Percentiles rank a stretch among this genome's conserved stretches.
Evolutionary conservation across 2,113 vertebrate species (phyloP).

Genomic region (Tringa solitaria): DNA sequence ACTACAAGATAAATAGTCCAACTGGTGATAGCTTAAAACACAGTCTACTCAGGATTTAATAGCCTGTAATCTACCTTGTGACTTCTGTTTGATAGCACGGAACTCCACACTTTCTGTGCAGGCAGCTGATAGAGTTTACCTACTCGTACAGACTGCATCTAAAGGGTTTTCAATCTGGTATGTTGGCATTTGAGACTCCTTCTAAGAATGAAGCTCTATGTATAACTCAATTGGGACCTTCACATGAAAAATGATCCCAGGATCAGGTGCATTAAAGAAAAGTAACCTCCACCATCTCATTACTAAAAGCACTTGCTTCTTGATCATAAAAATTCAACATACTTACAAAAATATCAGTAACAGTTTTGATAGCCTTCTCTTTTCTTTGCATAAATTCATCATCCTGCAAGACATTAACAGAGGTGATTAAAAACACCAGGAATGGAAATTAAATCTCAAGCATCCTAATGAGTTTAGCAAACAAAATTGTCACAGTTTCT

Average conservation of each 20-base stretch:
- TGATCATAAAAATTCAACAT: background rate
- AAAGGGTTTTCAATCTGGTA: background rate
- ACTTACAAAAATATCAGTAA: slow-evolving; percentile 87
- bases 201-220: background rate
- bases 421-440: background rate
- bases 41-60: background rate
- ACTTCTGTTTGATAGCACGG: background rate
- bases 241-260: background rate
- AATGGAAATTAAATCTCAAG: background rate
- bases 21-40: background rate
- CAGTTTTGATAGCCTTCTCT: slow-evolving; percentile 80
- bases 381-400: slow-evolving; percentile 87
- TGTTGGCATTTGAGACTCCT: background rate
- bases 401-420: slow-evolving; percentile 77
- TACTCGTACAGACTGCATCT: background rate
- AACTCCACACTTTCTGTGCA: background rate
- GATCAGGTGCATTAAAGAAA: background rate
- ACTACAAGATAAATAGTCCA: background rate
- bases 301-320: background rate
- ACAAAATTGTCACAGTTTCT: background rate
- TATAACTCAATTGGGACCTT: background rate
- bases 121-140: background rate
- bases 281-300: background rate
- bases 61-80: background rate
- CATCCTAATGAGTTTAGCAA: background rate